Conservation (phyloP, 2,113 vertebrate species). For the Chrysochloris asiatica region DNA sequence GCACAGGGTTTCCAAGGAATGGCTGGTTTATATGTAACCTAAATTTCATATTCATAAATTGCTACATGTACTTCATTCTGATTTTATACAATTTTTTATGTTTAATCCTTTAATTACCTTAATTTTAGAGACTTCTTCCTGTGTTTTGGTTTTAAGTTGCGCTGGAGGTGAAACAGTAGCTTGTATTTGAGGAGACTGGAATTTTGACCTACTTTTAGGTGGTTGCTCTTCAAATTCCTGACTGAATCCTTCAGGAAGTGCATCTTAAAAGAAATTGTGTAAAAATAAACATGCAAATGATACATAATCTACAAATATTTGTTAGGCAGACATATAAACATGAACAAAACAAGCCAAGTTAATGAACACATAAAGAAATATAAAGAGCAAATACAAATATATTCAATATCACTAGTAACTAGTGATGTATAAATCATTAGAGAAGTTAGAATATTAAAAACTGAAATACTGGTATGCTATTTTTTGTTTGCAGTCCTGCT, state of each 20-base stretch:
- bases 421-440: neutral
- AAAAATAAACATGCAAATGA: neutral
- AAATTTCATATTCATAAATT: neutral
- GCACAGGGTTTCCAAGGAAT: neutral
- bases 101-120: conserved; percentile 84
- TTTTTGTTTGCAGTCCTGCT: too few relatives aligned
- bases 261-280: conserved; percentile 84
- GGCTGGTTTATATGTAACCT: too few relatives aligned
- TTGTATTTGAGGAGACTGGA: conserved; percentile 83
- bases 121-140: conserved; percentile 70
- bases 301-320: neutral
- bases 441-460: neutral
- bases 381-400: neutral
- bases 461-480: neutral
- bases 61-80: neutral
- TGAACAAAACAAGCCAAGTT: neutral
- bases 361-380: neutral
- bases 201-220: conserved; percentile 89
- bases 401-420: neutral
- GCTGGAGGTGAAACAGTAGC: conserved; percentile 42
- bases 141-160: conserved; percentile 74
- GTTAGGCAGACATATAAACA: neutral
- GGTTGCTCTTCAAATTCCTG: conserved; percentile 96
- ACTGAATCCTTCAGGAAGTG: conserved; percentile 96
- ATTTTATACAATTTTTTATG: neutral